These are phyloP conservation scores for Falcunculus frontatus DNA, from an alignment of 2,113 vertebrate genomes.

Conservation along the genomic window DNA sequence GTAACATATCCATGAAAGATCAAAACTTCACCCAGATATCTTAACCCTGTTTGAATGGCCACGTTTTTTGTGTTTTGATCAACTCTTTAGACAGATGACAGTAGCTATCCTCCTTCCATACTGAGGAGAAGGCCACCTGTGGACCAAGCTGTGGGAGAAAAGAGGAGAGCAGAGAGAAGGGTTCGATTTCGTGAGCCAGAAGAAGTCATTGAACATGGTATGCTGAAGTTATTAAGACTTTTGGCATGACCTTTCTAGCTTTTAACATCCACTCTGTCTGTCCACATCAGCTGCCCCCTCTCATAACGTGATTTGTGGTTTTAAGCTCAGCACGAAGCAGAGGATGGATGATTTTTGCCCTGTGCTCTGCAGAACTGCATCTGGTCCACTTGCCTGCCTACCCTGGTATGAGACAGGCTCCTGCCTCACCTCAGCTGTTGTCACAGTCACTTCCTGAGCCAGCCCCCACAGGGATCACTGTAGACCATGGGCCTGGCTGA, in stretches of 20 bases:
- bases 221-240: not conserved
- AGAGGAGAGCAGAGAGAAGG: constrained; percentile 73
- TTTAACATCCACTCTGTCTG: not conserved
- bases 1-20: not conserved
- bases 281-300: not conserved
- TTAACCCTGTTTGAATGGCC: not conserved
- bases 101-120: constrained; percentile 83
- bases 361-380: not conserved
- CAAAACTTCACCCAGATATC: not conserved
- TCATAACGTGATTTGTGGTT: not conserved
- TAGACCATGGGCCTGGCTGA: not conserved
- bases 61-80: not conserved
- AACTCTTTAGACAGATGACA: constrained; percentile 31
- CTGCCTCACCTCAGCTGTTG: not conserved
- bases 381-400: not conserved
- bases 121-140: constrained; percentile 74
- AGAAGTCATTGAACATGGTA: constrained; percentile 84
- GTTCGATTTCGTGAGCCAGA: constrained; percentile 88
- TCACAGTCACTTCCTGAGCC: not conserved
- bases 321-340: not conserved
- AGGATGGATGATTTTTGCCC: not conserved
- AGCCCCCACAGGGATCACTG: not conserved
- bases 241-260: not conserved
- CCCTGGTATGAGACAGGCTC: not conserved
- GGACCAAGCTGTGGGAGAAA: constrained; percentile 39